Evolutionary conservation across 2,113 vertebrate genomes (phyloP), one percentile per base, ranked within the genome.

Genomic region (Apus apus): DNA sequence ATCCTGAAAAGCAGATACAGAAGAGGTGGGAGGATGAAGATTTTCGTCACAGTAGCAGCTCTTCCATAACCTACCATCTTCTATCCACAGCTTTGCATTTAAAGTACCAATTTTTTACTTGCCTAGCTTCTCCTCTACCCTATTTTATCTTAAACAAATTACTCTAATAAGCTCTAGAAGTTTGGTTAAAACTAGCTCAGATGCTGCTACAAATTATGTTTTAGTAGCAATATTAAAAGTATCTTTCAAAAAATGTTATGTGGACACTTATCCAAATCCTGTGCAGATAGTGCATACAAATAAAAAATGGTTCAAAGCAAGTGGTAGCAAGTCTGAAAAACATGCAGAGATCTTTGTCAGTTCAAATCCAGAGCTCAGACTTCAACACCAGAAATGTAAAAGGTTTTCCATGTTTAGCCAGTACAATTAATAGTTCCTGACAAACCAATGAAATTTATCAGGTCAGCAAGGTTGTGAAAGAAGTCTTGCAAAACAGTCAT

Each of bases 161-260:
- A 51, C 23, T 45, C 51, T 7, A 57, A 60, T 15, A 54, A 79
- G 18, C 36, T 62, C 70, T 36, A 15, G 8, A 25, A 57, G 26
- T 27, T 9, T 29, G 45, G 23, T 77, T 74, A 70, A 75, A 90
- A 75, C 20, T 11, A 72, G 50, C 57, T 94, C 73, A 89, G 94
- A 93, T 94, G 88, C 93, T 96, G 92, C 96, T 96, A 93, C 92
- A 96, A 96, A 93, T 75, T 67, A 84, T 21, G 15, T 79, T 96
- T 96, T 87, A 94, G 82, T 76, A 96, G 94, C 6, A 65, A 85
- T 73, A 68, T 30, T 72, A 23, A 56, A 86, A 90, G 51, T 54
- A 40, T 21, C 36, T 75, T 81, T 79, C 17, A 56, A 40, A 70
- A 80, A 48, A 25, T 2, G 5, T 75, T 51, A 67, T 13, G 15